Percentiles rank a stretch among this genome's conserved stretches.
These are phyloP conservation scores for Stegana nigrithorax DNA, from an alignment of 2,888 invertebrate genomes.

Conservation along the genomic window DNA sequence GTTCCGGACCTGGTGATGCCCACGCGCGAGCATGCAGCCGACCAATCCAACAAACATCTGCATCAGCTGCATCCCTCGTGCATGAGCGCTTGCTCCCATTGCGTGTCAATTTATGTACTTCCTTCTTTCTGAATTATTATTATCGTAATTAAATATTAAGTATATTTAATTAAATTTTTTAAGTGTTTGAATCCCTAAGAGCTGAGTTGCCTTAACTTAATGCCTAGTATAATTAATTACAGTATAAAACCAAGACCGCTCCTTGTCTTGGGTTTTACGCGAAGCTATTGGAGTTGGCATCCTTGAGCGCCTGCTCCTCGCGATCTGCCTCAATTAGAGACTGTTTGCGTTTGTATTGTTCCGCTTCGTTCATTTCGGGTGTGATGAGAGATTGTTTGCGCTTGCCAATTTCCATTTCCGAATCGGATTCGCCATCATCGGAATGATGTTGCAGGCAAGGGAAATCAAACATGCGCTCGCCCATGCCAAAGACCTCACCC, in stretches of 20 bases:
- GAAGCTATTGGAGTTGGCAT: constrained; percentile 49
- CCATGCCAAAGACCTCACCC: constrained; percentile 71
- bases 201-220: no score
- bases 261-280: constrained; percentile 27
- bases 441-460: constrained; percentile 59
- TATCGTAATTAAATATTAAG: no score
- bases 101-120: no score
- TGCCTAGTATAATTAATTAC: not conserved
- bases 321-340: constrained; percentile 52
- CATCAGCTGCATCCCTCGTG: no score
- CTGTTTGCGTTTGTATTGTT: constrained; percentile 55
- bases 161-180: no score
- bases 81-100: no score
- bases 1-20: no score
- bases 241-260: not conserved
- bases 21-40: no score
- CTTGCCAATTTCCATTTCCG: constrained; percentile 58
- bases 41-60: no score
- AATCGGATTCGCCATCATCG: constrained; percentile 52
- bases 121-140: no score
- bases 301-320: constrained; percentile 53
- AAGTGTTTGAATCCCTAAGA: no score
- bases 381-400: constrained; percentile 61
- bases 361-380: constrained; percentile 53
- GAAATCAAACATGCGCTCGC: constrained; percentile 71